Base-by-base conservation (phyloP, 1,140 invertebrate species). In the Phymorhynchus buccinoides region DNA sequence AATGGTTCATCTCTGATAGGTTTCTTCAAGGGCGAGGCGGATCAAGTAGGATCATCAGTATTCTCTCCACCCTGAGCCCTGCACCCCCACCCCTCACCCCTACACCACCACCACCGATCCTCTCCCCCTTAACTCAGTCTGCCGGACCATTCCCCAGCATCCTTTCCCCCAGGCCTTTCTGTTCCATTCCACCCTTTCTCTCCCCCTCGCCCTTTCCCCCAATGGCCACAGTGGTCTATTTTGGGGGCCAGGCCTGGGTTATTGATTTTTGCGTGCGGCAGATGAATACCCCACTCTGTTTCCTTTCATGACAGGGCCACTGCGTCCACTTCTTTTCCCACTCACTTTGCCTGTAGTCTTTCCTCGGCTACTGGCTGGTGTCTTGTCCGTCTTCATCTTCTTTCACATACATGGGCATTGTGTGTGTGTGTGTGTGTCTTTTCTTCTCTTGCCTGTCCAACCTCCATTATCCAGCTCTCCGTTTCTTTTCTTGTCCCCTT, bases 281-380 rank as follows among this genome's bases (percentile, higher is more conserved):
- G 81, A 83, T 83, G 81, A 83, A 83, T 44, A 83, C 81, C 44
- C 77, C 41, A 71, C 52, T 83, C 66, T 83, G 66, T 83, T 71
- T 83, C 81, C 39, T 71, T 83, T 83, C 41, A 68, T 83, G 81
- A 83, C 81, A 71, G 62, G 22, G n/a, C 52, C 4, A n/a, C 62
- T 30, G 42, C 30, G 77, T 41, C 77, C 41, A 52, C 27, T 41
- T 48, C 77, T 32, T 35, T n/a, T 37, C 37, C 71, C 12, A 14
- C 22, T 14, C 22, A 4, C 56, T 62, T 62, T 62, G 56, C 56
- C 56, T 62, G 12, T 9, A 52, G 22, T 52, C n/a, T n/a, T n/a
- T n/a, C n/a, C n/a, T n/a, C n/a, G n/a, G n/a, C n/a, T n/a, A n/a
- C n/a, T n/a, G 12, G 48, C 48, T 52, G 48, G 12, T 52, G 48